These are phyloP conservation scores for Carpatolechia fugitivella DNA, from an alignment of 2,888 invertebrate species.

Conservation along the genomic window DNA sequence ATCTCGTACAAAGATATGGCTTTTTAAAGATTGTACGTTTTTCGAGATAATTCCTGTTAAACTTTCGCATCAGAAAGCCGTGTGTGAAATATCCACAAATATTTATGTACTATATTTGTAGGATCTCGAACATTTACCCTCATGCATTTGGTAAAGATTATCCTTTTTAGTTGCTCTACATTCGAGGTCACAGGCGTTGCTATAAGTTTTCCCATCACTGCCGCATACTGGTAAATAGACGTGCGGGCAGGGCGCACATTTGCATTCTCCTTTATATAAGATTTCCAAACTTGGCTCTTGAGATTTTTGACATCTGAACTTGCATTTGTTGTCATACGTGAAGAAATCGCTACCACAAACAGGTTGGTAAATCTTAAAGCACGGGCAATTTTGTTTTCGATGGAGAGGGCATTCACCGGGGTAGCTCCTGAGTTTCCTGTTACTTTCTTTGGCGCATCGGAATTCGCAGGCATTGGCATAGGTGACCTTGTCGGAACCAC, in stretches of 20 bases:
- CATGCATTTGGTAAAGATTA: no score
- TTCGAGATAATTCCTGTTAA: no score
- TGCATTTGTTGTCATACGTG: not conserved
- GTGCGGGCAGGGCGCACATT: not conserved
- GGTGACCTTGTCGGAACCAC: no score
- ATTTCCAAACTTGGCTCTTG: conserved; percentile 3
- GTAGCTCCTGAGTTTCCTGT: not conserved
- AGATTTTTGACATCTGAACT: conserved; percentile 1
- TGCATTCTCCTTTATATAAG: not conserved
- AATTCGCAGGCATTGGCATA: no score
- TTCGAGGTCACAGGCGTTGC: not conserved
- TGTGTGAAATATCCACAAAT: no score
- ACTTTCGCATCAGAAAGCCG: no score
- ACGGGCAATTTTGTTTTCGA: not conserved
- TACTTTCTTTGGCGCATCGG: no score
- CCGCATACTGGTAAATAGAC: not conserved
- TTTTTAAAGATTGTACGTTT: no score
- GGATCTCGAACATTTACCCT: no score
- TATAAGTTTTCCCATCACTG: not conserved
- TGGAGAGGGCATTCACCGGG: not conserved
- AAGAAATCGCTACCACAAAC: not conserved
- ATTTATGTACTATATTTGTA: no score
- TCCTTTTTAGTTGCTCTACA: conserved; percentile 8
- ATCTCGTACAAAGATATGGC: no score
- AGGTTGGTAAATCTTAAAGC: not conserved